Evolutionary conservation across 2,888 invertebrate genomes (phyloP), one percentile per base, ranked within the genome.

Genomic region (Cephus runcator): DNA sequence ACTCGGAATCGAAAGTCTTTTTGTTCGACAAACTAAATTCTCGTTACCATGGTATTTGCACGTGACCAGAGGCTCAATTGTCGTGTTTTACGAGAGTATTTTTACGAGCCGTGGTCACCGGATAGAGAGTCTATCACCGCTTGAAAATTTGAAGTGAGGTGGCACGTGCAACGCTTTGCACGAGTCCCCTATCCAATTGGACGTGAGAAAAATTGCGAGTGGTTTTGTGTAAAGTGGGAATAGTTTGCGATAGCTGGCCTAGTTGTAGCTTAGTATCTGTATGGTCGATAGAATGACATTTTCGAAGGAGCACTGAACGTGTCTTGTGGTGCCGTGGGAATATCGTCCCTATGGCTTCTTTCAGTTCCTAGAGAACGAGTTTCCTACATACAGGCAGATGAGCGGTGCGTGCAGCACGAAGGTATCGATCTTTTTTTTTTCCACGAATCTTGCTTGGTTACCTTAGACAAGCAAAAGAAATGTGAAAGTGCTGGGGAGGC

Each of bases 91-190:
- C 76, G 81, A 81, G 77, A 81, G 69, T 79, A 76, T 85, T 85
- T 86, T 81, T 80, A 81, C 78, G 80, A 79, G 76, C 73, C 78
- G 76, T 75, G 77, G 80, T 79, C 78, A 73, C 77, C 75, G 75
- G 73, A 79, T 80, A 81, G 77, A 34, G 79, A 80, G 81, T 85
- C 81, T 83, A 84, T 85, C 81, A 71, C 35, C 68, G 75, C 68
- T 78, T 77, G 78, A 80, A 84, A 86, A 85, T 85, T 82, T 81
- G 79, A 81, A 83, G 81, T 76, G 80, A 80, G 81, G 77, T 34
- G 33, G 81, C 81, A 85, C 81, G 82, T 86, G 83, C 81, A 77
- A 76, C 81, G 80, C 83, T 84, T 84, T 82, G 79, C 82, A 83
- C 81, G 83, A 79, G 77, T 78, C 69, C 68, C 76, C 69, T 75